A percentile compares a stretch with the other conserved stretches of the same genome.
Conservation (phyloP, 2,888 invertebrate species). For the Aleiodes testaceus region DNA sequence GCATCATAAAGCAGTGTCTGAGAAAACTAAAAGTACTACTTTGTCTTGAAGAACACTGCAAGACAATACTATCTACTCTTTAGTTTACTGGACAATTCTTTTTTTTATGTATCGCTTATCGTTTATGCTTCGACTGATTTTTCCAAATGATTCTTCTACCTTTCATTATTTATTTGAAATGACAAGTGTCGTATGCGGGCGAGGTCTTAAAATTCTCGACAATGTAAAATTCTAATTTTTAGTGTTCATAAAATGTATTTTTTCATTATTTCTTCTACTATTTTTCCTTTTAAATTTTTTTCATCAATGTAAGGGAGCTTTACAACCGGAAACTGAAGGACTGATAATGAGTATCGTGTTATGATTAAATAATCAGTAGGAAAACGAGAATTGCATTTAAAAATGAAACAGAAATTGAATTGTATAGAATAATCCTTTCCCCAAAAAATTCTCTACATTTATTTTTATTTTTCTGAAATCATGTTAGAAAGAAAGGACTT, state of each 20-base stretch:
- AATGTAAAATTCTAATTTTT: not conserved
- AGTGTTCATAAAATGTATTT: conserved; percentile 23
- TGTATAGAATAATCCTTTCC: not conserved
- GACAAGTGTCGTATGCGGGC: conserved; percentile 20
- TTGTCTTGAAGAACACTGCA: conserved; percentile 9
- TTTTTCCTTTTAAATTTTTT: not conserved
- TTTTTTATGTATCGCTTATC: conserved; percentile 17
- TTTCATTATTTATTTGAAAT: not conserved
- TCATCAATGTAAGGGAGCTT: not conserved
- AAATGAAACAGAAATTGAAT: not conserved
- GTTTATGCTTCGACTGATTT: not conserved
- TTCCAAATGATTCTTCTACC: not conserved
- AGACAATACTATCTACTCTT: conserved; percentile 27
- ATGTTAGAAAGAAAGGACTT: not conserved
- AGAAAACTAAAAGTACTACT: conserved; percentile 6
- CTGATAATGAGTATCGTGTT: conserved; percentile 24
- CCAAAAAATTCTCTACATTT: no score
- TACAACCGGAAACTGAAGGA: conserved; percentile 5
- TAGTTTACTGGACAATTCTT: conserved; percentile 7
- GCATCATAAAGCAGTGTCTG: conserved; percentile 28
- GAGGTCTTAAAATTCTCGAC: not conserved
- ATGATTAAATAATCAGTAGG: conserved; percentile 31
- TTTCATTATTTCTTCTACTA: not conserved
- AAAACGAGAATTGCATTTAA: conserved; percentile 17
- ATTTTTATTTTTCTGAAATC: no score